Percentiles rank a stretch among this genome's conserved stretches.
phyloP scores from a whole-genome alignment of 2,113 vertebrate genomes.

The Pyxicephalus adspersus region DNA sequence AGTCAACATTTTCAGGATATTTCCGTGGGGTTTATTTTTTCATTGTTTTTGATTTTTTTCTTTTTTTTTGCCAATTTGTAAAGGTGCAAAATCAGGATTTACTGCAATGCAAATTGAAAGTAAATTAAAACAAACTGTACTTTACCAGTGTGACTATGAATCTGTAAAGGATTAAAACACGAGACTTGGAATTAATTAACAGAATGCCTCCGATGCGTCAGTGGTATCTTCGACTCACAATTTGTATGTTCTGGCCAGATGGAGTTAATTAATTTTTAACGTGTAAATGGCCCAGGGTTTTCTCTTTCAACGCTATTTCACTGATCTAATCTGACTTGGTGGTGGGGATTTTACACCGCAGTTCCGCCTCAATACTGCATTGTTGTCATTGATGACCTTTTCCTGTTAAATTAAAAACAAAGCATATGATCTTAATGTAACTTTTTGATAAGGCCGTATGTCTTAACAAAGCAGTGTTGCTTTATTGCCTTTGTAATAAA shows the following conservation, averaged over 20 bases:
- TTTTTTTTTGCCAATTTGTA: slow-evolving; percentile 27
- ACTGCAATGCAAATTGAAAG: slow-evolving; percentile 49
- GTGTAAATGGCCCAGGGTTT: slow-evolving; percentile 55
- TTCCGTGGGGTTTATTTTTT: not conserved
- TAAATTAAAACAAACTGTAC: slow-evolving; percentile 49
- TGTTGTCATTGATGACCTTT: slow-evolving; percentile 50
- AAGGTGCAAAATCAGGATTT: slow-evolving; percentile 39
- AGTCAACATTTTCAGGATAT: not conserved
- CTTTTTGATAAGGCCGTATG: slow-evolving; percentile 24
- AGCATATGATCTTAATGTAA: slow-evolving; percentile 37
- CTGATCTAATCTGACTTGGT: slow-evolving; percentile 52
- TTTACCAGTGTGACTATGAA: slow-evolving; percentile 45
- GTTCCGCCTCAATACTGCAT: slow-evolving; percentile 32
- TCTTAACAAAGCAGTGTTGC: slow-evolving; percentile 15
- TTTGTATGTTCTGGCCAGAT: slow-evolving; percentile 55
- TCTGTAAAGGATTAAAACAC: slow-evolving; percentile 55
- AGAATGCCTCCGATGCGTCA: slow-evolving; percentile 41
- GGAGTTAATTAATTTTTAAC: slow-evolving; percentile 58
- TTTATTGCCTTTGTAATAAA: slow-evolving; percentile 10
- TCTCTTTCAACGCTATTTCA: slow-evolving; percentile 30
- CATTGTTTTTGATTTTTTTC: not conserved
- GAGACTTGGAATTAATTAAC: slow-evolving; percentile 53
- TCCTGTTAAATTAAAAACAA: slow-evolving; percentile 47
- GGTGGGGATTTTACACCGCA: slow-evolving; percentile 21
- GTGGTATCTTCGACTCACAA: slow-evolving; percentile 26